These are phyloP conservation scores for Carollia perspicillata DNA, from an alignment of 2,113 vertebrate genomes.

Conservation along the genomic window DNA sequence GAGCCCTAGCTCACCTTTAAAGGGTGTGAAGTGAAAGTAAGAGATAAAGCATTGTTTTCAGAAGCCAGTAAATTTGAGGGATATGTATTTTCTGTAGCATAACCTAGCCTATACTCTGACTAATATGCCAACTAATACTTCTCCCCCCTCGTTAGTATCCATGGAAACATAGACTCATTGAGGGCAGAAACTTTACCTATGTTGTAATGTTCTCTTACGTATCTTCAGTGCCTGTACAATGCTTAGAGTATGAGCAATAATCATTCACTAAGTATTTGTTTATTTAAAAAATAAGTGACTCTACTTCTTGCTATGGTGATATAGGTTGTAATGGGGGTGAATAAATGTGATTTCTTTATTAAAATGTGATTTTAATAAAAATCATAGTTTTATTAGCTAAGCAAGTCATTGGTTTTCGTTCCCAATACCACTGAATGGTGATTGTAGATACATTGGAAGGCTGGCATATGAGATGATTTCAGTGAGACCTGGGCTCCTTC, in stretches of 20 bases:
- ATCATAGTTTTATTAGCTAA: not conserved
- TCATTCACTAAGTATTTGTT: not conserved
- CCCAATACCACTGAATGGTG: not conserved
- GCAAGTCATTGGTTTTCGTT: not conserved
- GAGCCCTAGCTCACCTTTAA: not conserved
- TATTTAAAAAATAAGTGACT: slow-evolving; percentile 33
- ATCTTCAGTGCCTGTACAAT: not conserved
- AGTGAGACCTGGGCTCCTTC: not conserved
- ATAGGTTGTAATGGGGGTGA: not conserved
- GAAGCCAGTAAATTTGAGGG: not conserved
- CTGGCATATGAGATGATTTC: not conserved
- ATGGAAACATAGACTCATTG: not conserved
- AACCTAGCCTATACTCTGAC: not conserved
- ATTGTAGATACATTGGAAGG: not conserved
- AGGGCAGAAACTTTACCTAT: not conserved
- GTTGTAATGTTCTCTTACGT: not conserved
- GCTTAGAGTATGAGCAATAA: not conserved
- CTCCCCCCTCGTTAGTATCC: not conserved
- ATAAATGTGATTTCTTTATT: not conserved
- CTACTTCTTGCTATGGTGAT: not conserved
- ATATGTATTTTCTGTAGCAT: not conserved
- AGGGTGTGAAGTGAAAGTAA: not conserved
- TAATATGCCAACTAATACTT: not conserved
- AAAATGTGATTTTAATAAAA: not conserved
- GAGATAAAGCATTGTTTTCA: not conserved